Conservation (phyloP, 2,797 vertebrate genomes). For the Holocentrus rufus region DNA sequence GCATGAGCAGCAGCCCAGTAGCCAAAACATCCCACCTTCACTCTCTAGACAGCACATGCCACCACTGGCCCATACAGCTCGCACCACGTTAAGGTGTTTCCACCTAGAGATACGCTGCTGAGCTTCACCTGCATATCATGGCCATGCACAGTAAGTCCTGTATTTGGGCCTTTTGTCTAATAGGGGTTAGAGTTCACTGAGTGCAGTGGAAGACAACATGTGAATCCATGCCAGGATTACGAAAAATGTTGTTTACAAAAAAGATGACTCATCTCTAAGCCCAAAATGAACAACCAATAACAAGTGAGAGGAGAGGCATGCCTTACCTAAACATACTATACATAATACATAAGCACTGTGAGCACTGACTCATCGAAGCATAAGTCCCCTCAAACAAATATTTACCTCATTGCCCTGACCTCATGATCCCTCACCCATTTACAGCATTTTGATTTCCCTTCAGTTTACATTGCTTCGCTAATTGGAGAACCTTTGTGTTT, state of each 20-base stretch:
- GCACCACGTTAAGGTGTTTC: slow-evolving; percentile 6
- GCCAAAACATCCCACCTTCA: slow-evolving; percentile 30
- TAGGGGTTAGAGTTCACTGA: slow-evolving; percentile 19
- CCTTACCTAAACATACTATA: neutral
- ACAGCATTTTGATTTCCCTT: slow-evolving; percentile 35
- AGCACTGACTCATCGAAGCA: slow-evolving; percentile 58
- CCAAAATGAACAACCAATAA: slow-evolving; percentile 20
- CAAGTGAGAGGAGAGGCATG: neutral
- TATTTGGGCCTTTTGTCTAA: neutral
- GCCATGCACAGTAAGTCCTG: neutral
- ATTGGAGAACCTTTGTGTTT: slow-evolving; percentile 57
- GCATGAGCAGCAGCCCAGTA: slow-evolving; percentile 8
- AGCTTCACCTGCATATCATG: slow-evolving; percentile 5
- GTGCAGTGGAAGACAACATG: slow-evolving; percentile 9
- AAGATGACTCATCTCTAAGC: slow-evolving; percentile 14
- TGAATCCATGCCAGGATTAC: neutral
- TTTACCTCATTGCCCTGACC: slow-evolving; percentile 57
- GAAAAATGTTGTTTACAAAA: slow-evolving; percentile 10
- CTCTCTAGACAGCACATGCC: slow-evolving; percentile 41
- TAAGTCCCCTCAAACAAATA: slow-evolving; percentile 39
- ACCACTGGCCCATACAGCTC: slow-evolving; percentile 24
- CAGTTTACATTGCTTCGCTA: slow-evolving; percentile 60
- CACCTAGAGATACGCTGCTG: neutral
- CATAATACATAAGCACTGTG: neutral
- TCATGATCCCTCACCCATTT: slow-evolving; percentile 55